A percentile compares a stretch with the other conserved stretches of the same genome.
phyloP scores from a whole-genome alignment of 2,888 invertebrate species.

The Parnassius smintheus region DNA sequence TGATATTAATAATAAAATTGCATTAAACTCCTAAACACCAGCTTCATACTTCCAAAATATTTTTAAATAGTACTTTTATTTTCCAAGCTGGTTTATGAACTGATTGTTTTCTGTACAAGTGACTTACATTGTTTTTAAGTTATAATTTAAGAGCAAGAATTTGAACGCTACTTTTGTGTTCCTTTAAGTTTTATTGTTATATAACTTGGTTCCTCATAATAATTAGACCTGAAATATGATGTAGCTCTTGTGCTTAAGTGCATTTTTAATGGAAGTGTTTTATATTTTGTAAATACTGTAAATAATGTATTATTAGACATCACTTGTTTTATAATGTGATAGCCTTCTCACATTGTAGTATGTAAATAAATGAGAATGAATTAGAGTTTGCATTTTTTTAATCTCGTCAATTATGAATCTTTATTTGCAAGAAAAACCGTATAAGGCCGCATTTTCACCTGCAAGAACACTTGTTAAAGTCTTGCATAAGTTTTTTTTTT shows the following conservation, averaged over 20 bases:
- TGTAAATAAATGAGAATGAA: constrained; percentile 79
- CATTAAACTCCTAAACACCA: constrained; percentile 15
- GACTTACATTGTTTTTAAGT: constrained; percentile 49
- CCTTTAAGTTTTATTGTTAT: constrained; percentile 40
- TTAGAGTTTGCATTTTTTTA: constrained; percentile 48
- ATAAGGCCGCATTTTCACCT: too few species aligned
- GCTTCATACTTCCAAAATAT: neutral
- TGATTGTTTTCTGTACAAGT: constrained; percentile 45
- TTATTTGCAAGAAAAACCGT: too few species aligned
- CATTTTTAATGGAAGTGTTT: constrained; percentile 51
- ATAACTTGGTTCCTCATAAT: constrained; percentile 44
- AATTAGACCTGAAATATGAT: constrained; percentile 26
- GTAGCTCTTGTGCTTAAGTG: constrained; percentile 41
- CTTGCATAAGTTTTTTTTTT: too few species aligned
- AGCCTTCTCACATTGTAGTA: constrained; percentile 67
- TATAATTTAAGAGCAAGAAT: constrained; percentile 39
- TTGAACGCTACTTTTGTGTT: constrained; percentile 43
- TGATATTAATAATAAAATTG: constrained; percentile 29
- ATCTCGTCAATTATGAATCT: constrained; percentile 14
- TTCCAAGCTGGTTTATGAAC: constrained; percentile 45
- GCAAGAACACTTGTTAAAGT: too few species aligned
- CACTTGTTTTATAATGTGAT: constrained; percentile 78
- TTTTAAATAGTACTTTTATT: constrained; percentile 6
- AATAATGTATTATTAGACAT: constrained; percentile 46
- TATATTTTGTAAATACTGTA: constrained; percentile 66